A percentile compares a stretch with the other conserved stretches of the same genome.
Conservation (phyloP, 2,888 invertebrate genomes). For the Acleris emargana region DNA sequence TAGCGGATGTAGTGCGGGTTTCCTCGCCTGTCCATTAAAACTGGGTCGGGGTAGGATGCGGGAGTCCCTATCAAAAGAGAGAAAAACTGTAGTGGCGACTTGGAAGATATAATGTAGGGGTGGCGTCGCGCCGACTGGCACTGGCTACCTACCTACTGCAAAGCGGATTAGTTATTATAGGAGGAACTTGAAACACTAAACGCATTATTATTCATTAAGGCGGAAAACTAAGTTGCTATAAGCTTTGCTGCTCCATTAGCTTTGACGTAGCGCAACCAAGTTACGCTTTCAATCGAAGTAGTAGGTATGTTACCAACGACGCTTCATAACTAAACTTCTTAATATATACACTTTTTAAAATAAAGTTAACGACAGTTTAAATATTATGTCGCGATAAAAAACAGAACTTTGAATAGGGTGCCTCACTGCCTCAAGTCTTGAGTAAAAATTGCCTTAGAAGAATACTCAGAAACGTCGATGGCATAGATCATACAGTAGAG, state of each 20-base stretch:
- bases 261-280: conserved; percentile 10
- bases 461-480: conserved; percentile 47
- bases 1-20: conserved; percentile 58
- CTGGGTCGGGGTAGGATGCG: conserved; percentile 55
- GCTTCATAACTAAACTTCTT: conserved; percentile 9
- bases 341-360: background rate
- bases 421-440: background rate
- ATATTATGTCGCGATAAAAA: no score
- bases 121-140: conserved; percentile 52
- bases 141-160: conserved; percentile 9
- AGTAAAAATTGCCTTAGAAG: conserved; percentile 4
- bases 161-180: conserved; percentile 12
- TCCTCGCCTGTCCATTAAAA: conserved; percentile 63
- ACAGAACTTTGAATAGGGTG: background rate
- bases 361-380: no score
- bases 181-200: conserved; percentile 3
- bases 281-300: conserved; percentile 23
- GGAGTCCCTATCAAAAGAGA: conserved; percentile 59
- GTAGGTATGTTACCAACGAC: conserved; percentile 19
- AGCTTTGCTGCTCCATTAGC: conserved; percentile 15
- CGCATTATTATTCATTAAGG: conserved; percentile 12
- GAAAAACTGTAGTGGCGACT: conserved; percentile 56
- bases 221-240: conserved; percentile 15
- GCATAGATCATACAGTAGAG: conserved; percentile 51
- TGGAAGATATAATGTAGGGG: conserved; percentile 55